Percentiles rank a stretch among this genome's conserved stretches.
These are phyloP conservation scores for Lanius ludovicianus DNA, from an alignment of 2,113 vertebrate genomes.

Conservation along the genomic window DNA sequence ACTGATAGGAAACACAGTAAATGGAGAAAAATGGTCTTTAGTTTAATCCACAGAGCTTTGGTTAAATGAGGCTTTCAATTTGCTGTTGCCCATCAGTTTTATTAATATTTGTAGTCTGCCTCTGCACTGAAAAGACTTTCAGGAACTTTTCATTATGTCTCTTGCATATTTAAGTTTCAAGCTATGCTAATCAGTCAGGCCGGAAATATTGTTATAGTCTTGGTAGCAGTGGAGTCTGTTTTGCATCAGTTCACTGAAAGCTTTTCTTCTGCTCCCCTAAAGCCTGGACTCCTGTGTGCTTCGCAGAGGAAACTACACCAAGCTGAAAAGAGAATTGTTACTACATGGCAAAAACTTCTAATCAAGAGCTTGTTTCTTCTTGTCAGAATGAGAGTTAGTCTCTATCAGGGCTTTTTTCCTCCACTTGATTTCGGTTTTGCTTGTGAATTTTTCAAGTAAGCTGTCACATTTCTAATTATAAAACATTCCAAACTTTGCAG, in stretches of 20 bases:
- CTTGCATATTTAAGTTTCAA: not conserved
- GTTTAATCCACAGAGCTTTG: not conserved
- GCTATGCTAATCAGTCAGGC: not conserved
- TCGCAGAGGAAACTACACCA: not conserved
- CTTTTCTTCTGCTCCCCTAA: not conserved
- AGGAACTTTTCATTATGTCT: not conserved
- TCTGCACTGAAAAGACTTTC: not conserved
- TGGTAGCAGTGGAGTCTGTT: not conserved
- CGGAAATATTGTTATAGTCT: not conserved
- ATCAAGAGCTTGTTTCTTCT: not conserved
- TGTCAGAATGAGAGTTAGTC: not conserved
- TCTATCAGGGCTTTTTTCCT: not conserved
- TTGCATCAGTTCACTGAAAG: not conserved
- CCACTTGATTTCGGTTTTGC: not conserved
- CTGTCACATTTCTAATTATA: conserved; percentile 43
- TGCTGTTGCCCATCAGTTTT: not conserved
- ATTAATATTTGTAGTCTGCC: not conserved
- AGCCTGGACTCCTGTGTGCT: not conserved
- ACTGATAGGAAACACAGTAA: not conserved
- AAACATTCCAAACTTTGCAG: conserved; percentile 21
- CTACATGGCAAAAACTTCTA: not conserved
- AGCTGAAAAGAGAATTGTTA: not conserved
- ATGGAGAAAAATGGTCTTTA: not conserved
- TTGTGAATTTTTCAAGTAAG: conserved; percentile 31
- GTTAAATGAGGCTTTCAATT: not conserved